Base-by-base conservation (phyloP, 2,113 vertebrate genomes). In the Cyphomyrus discorhynchus region DNA sequence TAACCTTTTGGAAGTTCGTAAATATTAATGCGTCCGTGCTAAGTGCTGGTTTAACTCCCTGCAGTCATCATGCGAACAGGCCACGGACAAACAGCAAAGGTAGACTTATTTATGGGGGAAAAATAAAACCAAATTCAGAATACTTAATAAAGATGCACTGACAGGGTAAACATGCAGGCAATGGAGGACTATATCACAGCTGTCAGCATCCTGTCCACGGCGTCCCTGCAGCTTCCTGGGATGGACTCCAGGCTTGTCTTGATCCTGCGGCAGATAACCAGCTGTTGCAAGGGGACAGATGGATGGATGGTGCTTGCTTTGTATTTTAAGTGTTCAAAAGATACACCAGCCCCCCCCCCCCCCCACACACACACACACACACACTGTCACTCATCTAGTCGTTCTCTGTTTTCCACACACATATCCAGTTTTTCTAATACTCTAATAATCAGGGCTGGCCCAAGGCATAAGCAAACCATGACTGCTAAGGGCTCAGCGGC, bases 21-120 rank as follows among this genome's bases (percentile, higher is more conserved):
- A 82, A 93, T 93, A 93, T 92, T 89, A 77, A 92, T 92, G 49
- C 45, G 3, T 77, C 66, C 21, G 52, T 52, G 45, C 84, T 56
- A 39, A 47, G 70, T 82, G 80, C 52, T 74, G 70, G 27, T 92
- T 92, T 92, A 89, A 91, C 91, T 90, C 90, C 89, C 88, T 47
- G 70, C 77, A 89, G 70, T 90, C 87, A 91, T 90, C 58, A 58
- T 3, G 39, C 89, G 56, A 89, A 53, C 80, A 87, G 88, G 45
- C 58, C 42, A 27, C 17, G 42, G 52, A 35, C 49, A 74, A 24
- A 56, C 82, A 45, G 21, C 31, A 42, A 66, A 45, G 35, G 35
- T 45, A 88, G 7, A 46, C 52, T 15, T 27, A 88, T 15, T 66
- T 45, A 39, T 21, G 7, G 8, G 11, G 58, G 15, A 6, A 27